Percentiles rank a stretch among this genome's conserved stretches.
These are phyloP conservation scores for Ceyx cyanopectus DNA, from an alignment of 2,113 vertebrate species.

Conservation along the genomic window DNA sequence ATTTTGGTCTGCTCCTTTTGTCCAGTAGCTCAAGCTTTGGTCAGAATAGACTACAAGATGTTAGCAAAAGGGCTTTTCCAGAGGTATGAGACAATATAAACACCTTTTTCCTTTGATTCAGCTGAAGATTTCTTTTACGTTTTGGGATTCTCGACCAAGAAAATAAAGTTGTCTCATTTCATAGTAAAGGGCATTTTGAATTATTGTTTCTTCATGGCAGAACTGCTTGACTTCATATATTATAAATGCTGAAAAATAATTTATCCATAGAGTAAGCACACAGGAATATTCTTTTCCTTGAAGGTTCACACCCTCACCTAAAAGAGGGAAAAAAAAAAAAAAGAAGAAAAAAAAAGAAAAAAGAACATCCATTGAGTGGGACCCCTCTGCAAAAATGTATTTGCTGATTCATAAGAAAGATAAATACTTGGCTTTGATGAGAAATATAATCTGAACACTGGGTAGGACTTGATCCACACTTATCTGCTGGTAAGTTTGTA, in stretches of 20 bases:
- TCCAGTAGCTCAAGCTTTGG: not conserved
- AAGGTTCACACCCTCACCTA: not conserved
- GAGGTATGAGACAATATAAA: not conserved
- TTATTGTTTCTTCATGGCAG: not conserved
- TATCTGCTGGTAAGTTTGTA: not conserved
- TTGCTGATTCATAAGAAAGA: not conserved
- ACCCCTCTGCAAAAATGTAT: not conserved
- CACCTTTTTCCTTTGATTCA: not conserved
- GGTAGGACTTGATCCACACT: not conserved
- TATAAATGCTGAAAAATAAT: not conserved
- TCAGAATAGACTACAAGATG: not conserved
- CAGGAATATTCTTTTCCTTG: not conserved
- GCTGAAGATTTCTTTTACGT: not conserved
- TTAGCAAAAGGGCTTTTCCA: not conserved
- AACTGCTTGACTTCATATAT: not conserved
- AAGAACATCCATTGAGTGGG: too few relatives aligned
- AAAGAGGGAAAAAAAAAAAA: accelerated
- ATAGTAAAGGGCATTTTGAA: not conserved
- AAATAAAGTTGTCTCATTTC: not conserved
- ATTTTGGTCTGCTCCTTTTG: not conserved
- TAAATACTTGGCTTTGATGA: not conserved
- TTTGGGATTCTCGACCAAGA: not conserved
- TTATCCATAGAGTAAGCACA: not conserved
- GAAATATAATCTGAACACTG: not conserved
- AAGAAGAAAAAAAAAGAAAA: too few relatives aligned